Percentiles rank a stretch among this genome's conserved stretches.
Evolutionary conservation across 2,888 invertebrate species (phyloP).

Genomic region (Calameuta pallipes): DNA sequence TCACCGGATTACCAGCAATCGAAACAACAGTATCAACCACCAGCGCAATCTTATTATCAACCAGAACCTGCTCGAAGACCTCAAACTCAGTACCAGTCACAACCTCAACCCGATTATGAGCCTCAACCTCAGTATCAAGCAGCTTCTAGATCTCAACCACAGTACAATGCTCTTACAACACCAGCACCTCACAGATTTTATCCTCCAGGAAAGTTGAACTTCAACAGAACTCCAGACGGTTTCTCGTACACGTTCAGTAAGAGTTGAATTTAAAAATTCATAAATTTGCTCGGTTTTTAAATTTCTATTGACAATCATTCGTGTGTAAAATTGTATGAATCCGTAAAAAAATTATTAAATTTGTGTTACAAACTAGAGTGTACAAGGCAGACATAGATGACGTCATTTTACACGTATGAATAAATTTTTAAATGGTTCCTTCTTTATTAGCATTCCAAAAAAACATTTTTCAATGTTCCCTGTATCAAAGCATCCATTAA

Average conservation of each 20-base stretch:
- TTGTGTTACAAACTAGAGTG: too few species aligned
- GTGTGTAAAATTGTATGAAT: too few species aligned
- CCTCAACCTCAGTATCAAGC: conserved; percentile 66
- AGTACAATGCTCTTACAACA: conserved; percentile 74
- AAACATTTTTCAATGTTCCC: too few species aligned
- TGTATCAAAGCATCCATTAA: too few species aligned
- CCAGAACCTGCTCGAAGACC: conserved; percentile 33
- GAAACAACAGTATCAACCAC: conserved; percentile 33
- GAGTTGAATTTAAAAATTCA: conserved; percentile 55
- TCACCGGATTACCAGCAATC: conserved; percentile 52
- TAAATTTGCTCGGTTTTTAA: too few species aligned
- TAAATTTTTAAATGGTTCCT: too few species aligned
- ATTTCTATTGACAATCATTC: too few species aligned
- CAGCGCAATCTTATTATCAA: conserved; percentile 35
- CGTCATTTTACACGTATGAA: too few species aligned
- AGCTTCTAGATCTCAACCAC: conserved; percentile 62
- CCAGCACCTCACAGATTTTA: conserved; percentile 81
- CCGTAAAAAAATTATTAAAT: too few species aligned
- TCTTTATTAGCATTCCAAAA: too few species aligned
- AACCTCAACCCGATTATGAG: conserved; percentile 66
- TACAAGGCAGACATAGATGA: too few species aligned
- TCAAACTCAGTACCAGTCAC: conserved; percentile 40
- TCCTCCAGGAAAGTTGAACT: conserved; percentile 86
- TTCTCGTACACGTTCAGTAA: conserved; percentile 88
- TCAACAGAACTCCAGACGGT: conserved; percentile 89